Evolutionary conservation across 53 echinoderm and acorn worm species (phyloP), one percentile per base, ranked within the genome.

Genomic region (Stichopus horrens): DNA sequence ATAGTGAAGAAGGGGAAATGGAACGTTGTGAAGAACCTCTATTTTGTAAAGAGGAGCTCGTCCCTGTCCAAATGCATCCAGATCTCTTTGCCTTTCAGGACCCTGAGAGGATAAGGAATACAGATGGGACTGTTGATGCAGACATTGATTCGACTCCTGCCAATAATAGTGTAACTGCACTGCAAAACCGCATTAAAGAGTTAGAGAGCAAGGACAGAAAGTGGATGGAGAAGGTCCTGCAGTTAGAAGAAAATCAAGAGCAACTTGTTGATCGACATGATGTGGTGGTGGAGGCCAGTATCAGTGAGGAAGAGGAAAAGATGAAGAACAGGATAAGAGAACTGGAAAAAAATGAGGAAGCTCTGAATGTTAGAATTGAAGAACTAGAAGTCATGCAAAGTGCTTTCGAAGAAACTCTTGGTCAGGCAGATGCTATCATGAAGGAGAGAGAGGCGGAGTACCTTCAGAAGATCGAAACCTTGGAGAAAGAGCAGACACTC

Each of bases 361-460:
- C 23, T 23, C 89, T 94, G 54, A 90, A 93, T 9, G 83, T 86
- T 76, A 92, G 91, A 90, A 96, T 93, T 63, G 52, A 82, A 57
- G 95, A 94, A 57, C 86, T 96, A 23, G 94, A 96, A 86, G 89
- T 94, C 54, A 92, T 92, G 21, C 94, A 99, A 79, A 81, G 73
- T 77, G 95, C 95, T 54, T 96, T 99, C 74, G 55, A 99, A 19
- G 99, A 99, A 60, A 99, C 95, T 55, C 68, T 99, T 59, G 90
- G 92, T 6, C 94, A 95, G 59, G 97, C 97, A 65, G 97, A 97
- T 90, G 80, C 78, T 57, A 97, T 97, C 55, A 95, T 97, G 95
- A 88, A 73, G 37, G 95, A 92, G 53, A 88, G 97, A 57, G 97
- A 97, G 88, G 76, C 92, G 4, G 90, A 76, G n/a, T 89, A 94